Base-by-base conservation (phyloP, 2,797 vertebrate species). In the Amazona ochrocephala region DNA sequence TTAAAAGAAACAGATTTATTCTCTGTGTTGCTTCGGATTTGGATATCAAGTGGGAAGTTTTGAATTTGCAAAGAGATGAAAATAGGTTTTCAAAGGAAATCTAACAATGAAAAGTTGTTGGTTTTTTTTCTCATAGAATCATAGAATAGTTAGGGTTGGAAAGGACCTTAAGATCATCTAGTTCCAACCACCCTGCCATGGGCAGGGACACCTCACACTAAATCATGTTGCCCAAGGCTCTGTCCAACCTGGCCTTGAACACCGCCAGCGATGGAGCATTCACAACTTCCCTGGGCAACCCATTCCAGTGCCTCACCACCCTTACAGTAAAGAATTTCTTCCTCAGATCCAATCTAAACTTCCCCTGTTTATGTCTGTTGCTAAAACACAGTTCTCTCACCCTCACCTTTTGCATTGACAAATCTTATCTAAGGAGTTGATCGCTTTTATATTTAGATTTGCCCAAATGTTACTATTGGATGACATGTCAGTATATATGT, bases 381-480 rank as follows among this genome's bases (percentile, higher is more conserved):
- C 93, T 94, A n/a, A 67, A 95, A 84, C 89, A 58, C 58, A 39
- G 93, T 92, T 77, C 89, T 89, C 77, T 77, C 81, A 89, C 91
- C 73, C 66, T 90, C 22, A 10, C 78, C 86, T 91, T 91, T 97
- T 97, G 97, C 96, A 96, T 96, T 95, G 97, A 97, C 96, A 97
- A 96, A 97, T 98, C 95, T 96, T 97, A 94, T 90, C 81, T 47
- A 96, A 96, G 81, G 73, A 96, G 83, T 95, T 77, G 80, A 82
- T 97, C 39, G 51, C 86, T 82, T 87, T 67, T 75, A 23, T 80
- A 95, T 98, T 97, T 92, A 94, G 94, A 82, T 96, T 96, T 94
- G 77, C 96, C 96, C 96, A 61, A 42, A 44, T 81, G 86, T 91
- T 61, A 86, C 91, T 96, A 30, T 91, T 96, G 95, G 95, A 96